These are phyloP conservation scores for Lacerta bilineata DNA, from an alignment of 2,797 vertebrate species.

Conservation along the genomic window DNA sequence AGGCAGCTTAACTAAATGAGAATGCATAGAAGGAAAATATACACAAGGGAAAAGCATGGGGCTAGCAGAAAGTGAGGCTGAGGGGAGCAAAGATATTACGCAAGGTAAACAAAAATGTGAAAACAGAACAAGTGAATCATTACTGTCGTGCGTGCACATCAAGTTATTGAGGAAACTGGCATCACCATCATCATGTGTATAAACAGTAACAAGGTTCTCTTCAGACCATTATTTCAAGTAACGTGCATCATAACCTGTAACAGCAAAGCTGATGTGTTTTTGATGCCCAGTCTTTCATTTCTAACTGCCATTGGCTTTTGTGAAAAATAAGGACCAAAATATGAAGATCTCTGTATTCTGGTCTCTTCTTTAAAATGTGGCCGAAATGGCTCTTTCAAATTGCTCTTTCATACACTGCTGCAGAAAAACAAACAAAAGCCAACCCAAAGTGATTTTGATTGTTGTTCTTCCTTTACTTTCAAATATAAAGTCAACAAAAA, in stretches of 20 bases:
- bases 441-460: constrained; percentile 15
- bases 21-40: too few relatives aligned
- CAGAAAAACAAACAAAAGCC: constrained; percentile 11
- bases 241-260: background rate
- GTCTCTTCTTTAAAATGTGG: background rate
- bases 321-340: background rate
- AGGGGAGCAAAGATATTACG: too few relatives aligned
- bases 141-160: background rate
- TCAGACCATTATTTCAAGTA: background rate
- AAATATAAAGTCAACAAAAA: constrained; percentile 30
- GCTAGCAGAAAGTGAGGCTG: too few relatives aligned
- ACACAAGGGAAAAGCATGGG: too few relatives aligned
- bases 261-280: background rate
- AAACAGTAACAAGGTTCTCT: background rate
- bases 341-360: background rate
- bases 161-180: background rate
- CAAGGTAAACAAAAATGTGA: background rate
- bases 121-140: background rate
- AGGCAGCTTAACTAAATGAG: background rate
- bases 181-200: too few relatives aligned
- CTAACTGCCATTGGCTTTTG: background rate
- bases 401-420: background rate
- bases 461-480: constrained; percentile 11
- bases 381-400: background rate
- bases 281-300: background rate